A percentile compares a stretch with the other conserved stretches of the same genome.
These are phyloP conservation scores for Brachionichthys hirsutus DNA, from an alignment of 2,113 vertebrate species.

Conservation along the genomic window DNA sequence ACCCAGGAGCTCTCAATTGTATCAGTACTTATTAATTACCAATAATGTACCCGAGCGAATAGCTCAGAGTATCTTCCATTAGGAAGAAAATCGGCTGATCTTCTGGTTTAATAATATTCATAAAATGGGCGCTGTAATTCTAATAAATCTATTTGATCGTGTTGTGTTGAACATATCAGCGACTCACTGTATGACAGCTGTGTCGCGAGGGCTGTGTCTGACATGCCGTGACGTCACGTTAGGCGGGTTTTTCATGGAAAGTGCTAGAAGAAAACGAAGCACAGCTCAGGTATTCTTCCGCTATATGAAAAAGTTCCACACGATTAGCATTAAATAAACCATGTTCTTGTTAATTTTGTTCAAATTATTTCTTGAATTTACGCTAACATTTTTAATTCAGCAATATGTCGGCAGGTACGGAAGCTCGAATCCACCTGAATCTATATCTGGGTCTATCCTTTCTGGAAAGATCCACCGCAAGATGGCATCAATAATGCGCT, in stretches of 20 bases:
- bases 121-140: too few relatives aligned
- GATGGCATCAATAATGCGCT: slow-evolving; percentile 29
- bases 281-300: slow-evolving; percentile 68
- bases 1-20: too few relatives aligned
- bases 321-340: background rate
- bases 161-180: slow-evolving; percentile 11
- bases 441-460: background rate
- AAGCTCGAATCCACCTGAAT: background rate
- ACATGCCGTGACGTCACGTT: slow-evolving; percentile 70
- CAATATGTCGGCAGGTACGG: background rate
- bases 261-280: slow-evolving; percentile 80
- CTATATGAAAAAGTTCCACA: slow-evolving; percentile 49
- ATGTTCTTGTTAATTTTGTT: accelerated
- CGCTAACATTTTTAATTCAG: background rate
- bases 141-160: too few relatives aligned
- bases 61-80: too few relatives aligned
- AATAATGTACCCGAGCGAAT: too few relatives aligned
- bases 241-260: slow-evolving; percentile 78
- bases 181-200: slow-evolving; percentile 21
- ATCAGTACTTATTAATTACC: too few relatives aligned
- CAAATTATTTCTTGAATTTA: background rate
- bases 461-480: slow-evolving; percentile 16
- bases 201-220: slow-evolving; percentile 58
- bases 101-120: too few relatives aligned
- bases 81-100: too few relatives aligned